Evolutionary conservation across 2,113 vertebrate genomes (phyloP).

Genomic region (Toxotes chatareus): DNA sequence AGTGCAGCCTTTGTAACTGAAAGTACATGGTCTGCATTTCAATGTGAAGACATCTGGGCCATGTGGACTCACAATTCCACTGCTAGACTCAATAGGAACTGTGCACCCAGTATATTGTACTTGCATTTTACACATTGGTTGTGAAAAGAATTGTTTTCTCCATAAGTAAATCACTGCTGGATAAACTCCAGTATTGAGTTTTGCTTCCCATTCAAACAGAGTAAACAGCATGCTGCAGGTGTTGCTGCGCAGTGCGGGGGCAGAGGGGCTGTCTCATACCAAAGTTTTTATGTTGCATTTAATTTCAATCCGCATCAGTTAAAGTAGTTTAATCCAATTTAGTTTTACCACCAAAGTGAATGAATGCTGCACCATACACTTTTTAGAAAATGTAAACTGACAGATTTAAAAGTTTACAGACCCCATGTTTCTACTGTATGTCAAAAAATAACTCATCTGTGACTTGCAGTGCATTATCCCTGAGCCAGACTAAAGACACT

Average conservation of each 20-base stretch:
- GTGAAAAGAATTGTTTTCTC: neutral
- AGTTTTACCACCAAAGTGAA: neutral
- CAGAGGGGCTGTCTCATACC: neutral
- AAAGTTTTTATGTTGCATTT: neutral
- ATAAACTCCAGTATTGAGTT: neutral
- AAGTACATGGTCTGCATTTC: constrained; percentile 8
- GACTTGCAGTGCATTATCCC: neutral
- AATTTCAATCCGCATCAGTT: neutral
- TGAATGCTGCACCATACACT: neutral
- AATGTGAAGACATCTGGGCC: neutral
- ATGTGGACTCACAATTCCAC: neutral
- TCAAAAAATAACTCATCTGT: neutral
- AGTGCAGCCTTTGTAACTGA: constrained; percentile 6
- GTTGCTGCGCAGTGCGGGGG: neutral
- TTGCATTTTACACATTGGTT: neutral
- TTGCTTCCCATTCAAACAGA: neutral
- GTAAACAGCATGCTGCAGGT: neutral
- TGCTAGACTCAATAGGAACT: neutral
- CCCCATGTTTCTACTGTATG: neutral
- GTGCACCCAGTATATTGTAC: neutral
- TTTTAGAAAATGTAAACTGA: neutral
- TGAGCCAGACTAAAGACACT: neutral
- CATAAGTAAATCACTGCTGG: neutral
- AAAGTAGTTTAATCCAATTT: neutral
- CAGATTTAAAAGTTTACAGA: neutral